Evolutionary conservation across 1,140 invertebrate genomes (phyloP).

Genomic region (Brachystomella parvula): DNA sequence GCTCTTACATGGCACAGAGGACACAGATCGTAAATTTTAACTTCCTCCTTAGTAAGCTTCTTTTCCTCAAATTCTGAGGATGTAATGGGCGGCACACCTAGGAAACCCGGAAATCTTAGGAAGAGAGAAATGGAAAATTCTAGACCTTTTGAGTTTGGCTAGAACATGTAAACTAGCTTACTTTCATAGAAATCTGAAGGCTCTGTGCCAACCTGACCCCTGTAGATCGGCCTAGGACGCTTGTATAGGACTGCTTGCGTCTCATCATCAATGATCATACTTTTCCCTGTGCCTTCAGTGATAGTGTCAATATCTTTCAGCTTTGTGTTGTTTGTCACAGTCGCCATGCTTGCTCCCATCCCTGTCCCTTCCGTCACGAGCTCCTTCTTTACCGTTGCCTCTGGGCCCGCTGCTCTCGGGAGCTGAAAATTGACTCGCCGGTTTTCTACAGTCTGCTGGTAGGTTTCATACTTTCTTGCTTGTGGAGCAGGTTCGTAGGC

Average conservation of each 20-base stretch:
- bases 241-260: too few species aligned
- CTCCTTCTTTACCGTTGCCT: background rate
- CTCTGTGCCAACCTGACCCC: background rate
- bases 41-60: background rate
- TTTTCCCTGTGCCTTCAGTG: background rate
- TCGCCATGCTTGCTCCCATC: background rate
- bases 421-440: background rate
- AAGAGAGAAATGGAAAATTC: background rate
- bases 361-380: slow-evolving; percentile 7
- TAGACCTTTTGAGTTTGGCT: background rate
- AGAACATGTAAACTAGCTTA: background rate
- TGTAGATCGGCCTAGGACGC: background rate
- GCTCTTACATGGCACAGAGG: slow-evolving; percentile 1
- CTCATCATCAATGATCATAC: background rate
- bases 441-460: background rate
- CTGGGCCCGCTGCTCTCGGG: background rate
- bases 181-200: background rate
- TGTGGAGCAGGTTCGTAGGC: background rate
- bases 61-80: background rate
- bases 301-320: background rate
- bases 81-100: background rate
- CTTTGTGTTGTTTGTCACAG: background rate
- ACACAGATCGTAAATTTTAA: background rate
- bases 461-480: background rate
- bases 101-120: background rate